Percentiles rank a stretch among this genome's conserved stretches.
phyloP scores from a whole-genome alignment of 92 coral and sea anemone species.

The Bergia puertoricense region DNA sequence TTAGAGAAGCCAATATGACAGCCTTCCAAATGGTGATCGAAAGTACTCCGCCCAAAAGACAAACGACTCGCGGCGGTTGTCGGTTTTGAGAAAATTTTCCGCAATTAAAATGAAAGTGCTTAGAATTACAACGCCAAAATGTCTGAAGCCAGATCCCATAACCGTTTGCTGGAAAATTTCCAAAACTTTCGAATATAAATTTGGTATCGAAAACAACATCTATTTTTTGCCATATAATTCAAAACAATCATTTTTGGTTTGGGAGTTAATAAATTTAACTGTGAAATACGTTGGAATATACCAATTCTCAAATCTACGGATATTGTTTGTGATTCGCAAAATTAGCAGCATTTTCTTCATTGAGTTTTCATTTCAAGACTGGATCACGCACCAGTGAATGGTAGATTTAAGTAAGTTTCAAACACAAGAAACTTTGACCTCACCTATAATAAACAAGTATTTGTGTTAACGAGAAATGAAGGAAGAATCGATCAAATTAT shows the following conservation, averaged over 20 bases:
- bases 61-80: slow-evolving; percentile 38
- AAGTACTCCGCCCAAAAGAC: slow-evolving; percentile 39
- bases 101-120: slow-evolving; percentile 23
- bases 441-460: not conserved
- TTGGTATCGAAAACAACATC: not conserved
- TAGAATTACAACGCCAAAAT: slow-evolving; percentile 4
- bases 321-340: not conserved
- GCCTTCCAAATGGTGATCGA: slow-evolving; percentile 21
- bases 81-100: slow-evolving; percentile 29
- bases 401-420: not conserved
- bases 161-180: not conserved
- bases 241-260: not conserved
- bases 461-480: not conserved
- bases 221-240: not conserved
- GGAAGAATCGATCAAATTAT: slow-evolving; percentile 10
- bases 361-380: not conserved
- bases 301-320: not conserved
- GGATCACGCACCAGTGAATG: not conserved
- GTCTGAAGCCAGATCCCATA: slow-evolving; percentile 18
- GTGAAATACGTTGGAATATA: not conserved
- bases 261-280: not conserved
- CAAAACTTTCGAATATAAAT: slow-evolving; percentile 10
- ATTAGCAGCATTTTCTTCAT: not conserved
- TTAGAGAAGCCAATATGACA: slow-evolving; percentile 25
- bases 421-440: not conserved